Evolutionary conservation across 2,888 invertebrate species (phyloP), one percentile per base, ranked within the genome.

Genomic region (Amphiduros pacificus): DNA sequence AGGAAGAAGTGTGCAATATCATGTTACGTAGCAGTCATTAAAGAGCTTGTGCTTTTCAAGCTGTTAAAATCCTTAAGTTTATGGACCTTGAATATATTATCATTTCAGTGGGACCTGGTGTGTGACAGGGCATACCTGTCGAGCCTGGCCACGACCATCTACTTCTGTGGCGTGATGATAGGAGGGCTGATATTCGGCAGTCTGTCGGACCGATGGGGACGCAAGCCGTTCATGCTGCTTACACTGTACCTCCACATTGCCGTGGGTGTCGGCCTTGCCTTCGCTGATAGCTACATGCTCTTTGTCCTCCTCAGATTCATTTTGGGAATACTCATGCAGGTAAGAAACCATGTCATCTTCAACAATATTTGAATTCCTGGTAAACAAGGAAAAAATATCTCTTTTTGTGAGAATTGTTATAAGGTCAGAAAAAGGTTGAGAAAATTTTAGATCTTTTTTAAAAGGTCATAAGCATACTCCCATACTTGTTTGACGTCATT

Each of bases 161-260:
- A 77, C 66, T 77, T 77, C 64, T 63, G 70, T 53, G 77, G 77
- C 2, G 77, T 77, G 5, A 77, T 77, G 77, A 57, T 77, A 5
- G 77, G 77, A 32, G 77, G 77, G 3, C 61, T 77, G n/a, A 24
- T 77, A 41, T 77, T 77, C 57, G 77, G 77, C 28, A 69, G 71
- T 27, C 66, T 77, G 44, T 74, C 77, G 5, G 77, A 77, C 66
- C 69, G 69, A 56, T 73, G 74, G 64, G 77, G 77, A 3, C 68
- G 77, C 1, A 74, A 73, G 52, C 76, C 75, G 0, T 66, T 74
- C 6, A 69, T 77, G 71, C 60, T 77, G 49, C 20, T 70, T 1
- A 65, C 71, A 1, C 71, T 77, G 24, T 76, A 69, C 58, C 22
- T 65, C 5, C 75, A 74, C 1, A 66, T 74, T 6, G 41, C 68